Evolutionary conservation across 2,113 vertebrate genomes (phyloP).

Genomic region (Alectura lathami): DNA sequence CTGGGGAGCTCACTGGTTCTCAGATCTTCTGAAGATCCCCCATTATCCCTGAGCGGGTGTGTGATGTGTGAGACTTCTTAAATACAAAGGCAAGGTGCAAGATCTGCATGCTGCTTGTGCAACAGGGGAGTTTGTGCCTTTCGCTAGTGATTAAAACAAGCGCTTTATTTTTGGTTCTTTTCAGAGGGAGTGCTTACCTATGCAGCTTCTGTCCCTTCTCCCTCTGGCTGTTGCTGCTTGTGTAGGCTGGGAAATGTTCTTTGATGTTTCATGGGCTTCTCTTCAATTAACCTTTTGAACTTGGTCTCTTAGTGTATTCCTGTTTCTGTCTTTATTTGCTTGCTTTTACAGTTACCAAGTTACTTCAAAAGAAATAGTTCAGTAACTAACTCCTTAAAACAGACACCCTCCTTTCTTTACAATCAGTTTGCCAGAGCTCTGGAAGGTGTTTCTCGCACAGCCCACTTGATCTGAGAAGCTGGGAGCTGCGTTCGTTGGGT

Average conservation of each 20-base stretch:
- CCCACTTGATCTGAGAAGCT: not conserved
- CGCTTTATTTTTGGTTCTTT: not conserved
- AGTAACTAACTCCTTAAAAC: not conserved
- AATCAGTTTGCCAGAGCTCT: not conserved
- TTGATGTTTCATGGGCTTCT: not conserved
- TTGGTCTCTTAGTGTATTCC: not conserved
- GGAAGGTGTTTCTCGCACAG: not conserved
- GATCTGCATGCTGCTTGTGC: not conserved
- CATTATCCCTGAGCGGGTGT: not conserved
- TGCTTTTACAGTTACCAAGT: not conserved
- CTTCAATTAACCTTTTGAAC: conserved; percentile 44
- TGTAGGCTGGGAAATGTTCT: not conserved
- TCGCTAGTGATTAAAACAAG: not conserved
- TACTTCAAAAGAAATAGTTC: not conserved
- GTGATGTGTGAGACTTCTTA: not conserved
- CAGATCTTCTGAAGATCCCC: not conserved
- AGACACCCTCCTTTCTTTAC: not conserved
- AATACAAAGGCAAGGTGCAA: not conserved
- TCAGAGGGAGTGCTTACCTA: not conserved
- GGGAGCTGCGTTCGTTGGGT: not conserved
- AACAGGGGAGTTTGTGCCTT: not conserved
- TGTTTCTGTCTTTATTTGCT: not conserved
- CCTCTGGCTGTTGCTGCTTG: not conserved
- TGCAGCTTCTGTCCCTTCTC: not conserved
- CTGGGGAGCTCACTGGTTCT: not conserved